A percentile compares a stretch with the other conserved stretches of the same genome.
phyloP scores from a whole-genome alignment of 2,113 vertebrate genomes.

The Bothrops jararaca region DNA sequence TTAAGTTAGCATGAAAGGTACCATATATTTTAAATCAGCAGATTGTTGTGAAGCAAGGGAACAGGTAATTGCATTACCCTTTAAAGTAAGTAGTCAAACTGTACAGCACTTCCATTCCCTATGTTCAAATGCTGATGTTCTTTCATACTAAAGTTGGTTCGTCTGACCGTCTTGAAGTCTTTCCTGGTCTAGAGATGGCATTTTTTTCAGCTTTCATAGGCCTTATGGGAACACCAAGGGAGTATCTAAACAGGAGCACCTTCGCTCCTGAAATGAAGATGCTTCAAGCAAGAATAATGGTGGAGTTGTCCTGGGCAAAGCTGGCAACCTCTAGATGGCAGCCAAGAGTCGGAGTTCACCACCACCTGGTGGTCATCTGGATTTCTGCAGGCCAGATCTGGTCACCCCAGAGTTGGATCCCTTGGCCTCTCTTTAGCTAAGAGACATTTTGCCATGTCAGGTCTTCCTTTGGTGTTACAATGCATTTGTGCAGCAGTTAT shows the following conservation, averaged over 20 bases:
- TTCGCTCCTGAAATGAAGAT: not conserved
- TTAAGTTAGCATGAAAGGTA: not conserved
- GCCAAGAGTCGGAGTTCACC: not conserved
- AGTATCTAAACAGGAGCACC: not conserved
- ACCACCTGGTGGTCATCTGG: not conserved
- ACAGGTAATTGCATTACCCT: not conserved
- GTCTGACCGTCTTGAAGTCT: not conserved
- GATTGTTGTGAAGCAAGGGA: not conserved
- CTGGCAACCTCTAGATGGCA: not conserved
- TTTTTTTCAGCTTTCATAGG: not conserved
- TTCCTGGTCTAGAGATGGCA: not conserved
- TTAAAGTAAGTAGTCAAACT: not conserved
- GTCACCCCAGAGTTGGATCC: not conserved
- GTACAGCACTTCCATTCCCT: not conserved
- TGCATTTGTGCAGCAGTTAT: not conserved
- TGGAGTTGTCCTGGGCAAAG: too few species aligned
- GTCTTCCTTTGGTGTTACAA: not conserved
- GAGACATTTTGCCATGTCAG: not conserved
- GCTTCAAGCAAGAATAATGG: not conserved
- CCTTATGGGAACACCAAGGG: not conserved
- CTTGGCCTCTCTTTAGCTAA: not conserved
- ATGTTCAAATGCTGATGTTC: not conserved
- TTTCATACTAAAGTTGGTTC: not conserved
- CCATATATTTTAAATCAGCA: not conserved
- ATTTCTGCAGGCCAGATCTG: not conserved